phyloP scores from a whole-genome alignment of 1,140 invertebrate species.

The Aphidius gifuensis region DNA sequence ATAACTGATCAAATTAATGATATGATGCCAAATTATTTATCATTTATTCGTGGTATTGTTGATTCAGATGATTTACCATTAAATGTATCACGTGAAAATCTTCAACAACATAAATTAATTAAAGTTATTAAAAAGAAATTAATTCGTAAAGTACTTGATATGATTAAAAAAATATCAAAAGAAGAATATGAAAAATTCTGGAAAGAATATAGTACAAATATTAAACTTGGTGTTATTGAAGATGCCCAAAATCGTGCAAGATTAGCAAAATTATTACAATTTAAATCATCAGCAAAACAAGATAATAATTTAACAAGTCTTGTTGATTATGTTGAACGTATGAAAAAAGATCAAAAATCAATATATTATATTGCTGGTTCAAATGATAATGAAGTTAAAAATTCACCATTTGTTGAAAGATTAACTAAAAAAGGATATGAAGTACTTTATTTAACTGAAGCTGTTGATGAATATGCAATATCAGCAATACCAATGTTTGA shows the following conservation, averaged over 20 bases:
- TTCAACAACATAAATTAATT: constrained; percentile 98
- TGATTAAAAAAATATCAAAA: constrained; percentile 95
- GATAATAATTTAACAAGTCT: constrained; percentile 71
- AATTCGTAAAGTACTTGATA: constrained; percentile 94
- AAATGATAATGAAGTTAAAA: constrained; percentile 81
- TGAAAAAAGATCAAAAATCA: constrained; percentile 95
- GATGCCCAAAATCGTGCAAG: constrained; percentile 94
- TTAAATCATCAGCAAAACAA: constrained; percentile 70
- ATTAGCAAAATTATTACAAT: constrained; percentile 90
- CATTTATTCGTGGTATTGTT: constrained; percentile 92
- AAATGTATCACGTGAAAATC: constrained; percentile 96
- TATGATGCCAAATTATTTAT: constrained; percentile 98
- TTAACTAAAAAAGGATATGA: constrained; percentile 93
- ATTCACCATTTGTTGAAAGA: constrained; percentile 94
- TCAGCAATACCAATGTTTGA: constrained; percentile 98
- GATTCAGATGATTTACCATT: constrained; percentile 99
- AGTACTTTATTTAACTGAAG: constrained; percentile 92
- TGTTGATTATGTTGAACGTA: constrained; percentile 87
- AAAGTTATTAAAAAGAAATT: constrained; percentile 99
- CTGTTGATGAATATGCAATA: constrained; percentile 97
- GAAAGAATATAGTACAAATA: constrained; percentile 99
- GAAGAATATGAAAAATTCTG: constrained; percentile 94
- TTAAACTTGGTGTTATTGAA: constrained; percentile 97
- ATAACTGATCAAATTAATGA: constrained; percentile 99
- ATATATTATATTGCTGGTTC: constrained; percentile 97